These are phyloP conservation scores for Bellardia bayeri DNA, from an alignment of 2,888 invertebrate species.

Conservation along the genomic window DNA sequence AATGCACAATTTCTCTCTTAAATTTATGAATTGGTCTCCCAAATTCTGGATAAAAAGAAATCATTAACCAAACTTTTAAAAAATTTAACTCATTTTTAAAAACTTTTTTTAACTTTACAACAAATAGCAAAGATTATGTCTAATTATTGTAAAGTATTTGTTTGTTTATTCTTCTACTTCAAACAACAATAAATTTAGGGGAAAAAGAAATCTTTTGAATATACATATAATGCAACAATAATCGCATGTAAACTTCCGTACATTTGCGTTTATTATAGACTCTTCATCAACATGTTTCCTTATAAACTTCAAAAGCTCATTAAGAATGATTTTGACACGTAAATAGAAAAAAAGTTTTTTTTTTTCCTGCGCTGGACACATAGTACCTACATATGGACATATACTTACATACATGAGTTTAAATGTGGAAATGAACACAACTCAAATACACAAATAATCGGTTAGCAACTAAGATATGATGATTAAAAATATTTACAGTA, in stretches of 20 bases:
- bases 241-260: conserved; percentile 15
- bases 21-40: no score
- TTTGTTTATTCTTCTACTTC: no score
- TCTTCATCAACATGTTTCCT: conserved; percentile 58
- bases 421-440: neutral
- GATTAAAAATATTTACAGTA: neutral
- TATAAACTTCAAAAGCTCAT: conserved; percentile 50
- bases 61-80: no score
- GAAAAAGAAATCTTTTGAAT: neutral
- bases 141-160: no score
- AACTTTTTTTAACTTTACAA: no score
- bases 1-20: no score
- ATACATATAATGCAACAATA: conserved; percentile 1
- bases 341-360: conserved; percentile 31
- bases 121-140: no score
- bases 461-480: neutral
- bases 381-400: neutral
- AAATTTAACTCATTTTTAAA: no score
- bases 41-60: no score
- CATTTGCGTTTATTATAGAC: conserved; percentile 36
- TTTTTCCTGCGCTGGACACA: neutral
- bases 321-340: conserved; percentile 60
- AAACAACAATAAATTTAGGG: neutral
- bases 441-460: no score
- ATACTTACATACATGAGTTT: neutral